These are phyloP conservation scores for Pseudomyrmex gracilis DNA, from an alignment of 1,140 invertebrate species.

Conservation along the genomic window DNA sequence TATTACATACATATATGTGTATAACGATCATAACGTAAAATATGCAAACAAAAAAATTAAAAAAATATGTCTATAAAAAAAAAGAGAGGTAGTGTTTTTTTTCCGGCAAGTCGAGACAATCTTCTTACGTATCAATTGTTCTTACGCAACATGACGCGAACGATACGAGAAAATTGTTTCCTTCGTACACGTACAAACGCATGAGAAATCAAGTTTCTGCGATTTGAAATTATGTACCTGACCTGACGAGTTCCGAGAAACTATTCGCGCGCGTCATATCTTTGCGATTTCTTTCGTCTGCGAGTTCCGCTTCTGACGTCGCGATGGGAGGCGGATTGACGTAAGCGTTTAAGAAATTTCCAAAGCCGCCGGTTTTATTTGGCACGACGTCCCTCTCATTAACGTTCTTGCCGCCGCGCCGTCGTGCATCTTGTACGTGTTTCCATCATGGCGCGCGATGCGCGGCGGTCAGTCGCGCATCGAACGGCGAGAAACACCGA, in stretches of 20 bases:
- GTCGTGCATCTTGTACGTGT: no score
- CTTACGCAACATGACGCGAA: no score
- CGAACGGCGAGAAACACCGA: conserved; percentile 38
- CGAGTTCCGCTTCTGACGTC: conserved; percentile 13
- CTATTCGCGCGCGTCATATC: neutral
- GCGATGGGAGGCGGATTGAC: neutral
- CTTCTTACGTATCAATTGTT: no score
- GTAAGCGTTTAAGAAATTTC: conserved; percentile 27
- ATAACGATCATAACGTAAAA: no score
- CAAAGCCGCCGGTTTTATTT: neutral
- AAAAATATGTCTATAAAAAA: neutral
- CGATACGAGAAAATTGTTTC: no score
- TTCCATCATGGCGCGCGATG: neutral
- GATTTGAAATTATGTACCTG: neutral
- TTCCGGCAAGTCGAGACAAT: no score
- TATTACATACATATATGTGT: neutral
- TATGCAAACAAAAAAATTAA: neutral
- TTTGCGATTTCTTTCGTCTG: neutral
- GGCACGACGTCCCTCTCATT: neutral
- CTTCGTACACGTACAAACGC: no score
- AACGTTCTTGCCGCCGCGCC: no score
- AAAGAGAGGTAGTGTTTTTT: neutral
- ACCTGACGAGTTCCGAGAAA: conserved; percentile 12
- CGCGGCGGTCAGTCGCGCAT: conserved; percentile 32
- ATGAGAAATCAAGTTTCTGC: neutral